Base-by-base conservation (phyloP, 64 coral and sea anemone species). In the Trachythela sp. region DNA sequence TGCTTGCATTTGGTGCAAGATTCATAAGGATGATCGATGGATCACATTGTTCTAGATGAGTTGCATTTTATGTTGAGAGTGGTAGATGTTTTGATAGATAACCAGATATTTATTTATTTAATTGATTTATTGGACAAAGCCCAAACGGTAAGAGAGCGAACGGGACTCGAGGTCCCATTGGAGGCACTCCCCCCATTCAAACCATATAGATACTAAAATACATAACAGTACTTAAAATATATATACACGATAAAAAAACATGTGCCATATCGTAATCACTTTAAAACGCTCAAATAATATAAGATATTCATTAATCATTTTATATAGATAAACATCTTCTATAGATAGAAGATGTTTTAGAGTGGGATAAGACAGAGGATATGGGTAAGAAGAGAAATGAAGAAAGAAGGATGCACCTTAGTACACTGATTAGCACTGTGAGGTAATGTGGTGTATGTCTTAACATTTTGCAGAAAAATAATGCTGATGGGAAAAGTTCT, bases 51-150 rank as follows among this genome's bases (percentile, higher is more conserved):
- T 41, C 7, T 90, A 40, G 89, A 90, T 85, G 89, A 90, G 50
- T 76, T 90, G 56, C 89, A 90, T 54, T 83, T 90, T 9, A 90
- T 90, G 89, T 77, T 90, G 4, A 84, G 89, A 85, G 83, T 90
- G 22, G 83, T 51, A 85, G 89, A 80, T 90, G 51, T 86, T 52
- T 86, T 86, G 30, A 86, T 56, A 10, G 32, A 87, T 31, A 91
- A 86, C 84, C 34, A 86, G 83, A n/a, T n/a, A n/a, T n/a, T n/a
- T n/a, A n/a, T n/a, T n/a, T n/a, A n/a, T n/a, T n/a, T n/a, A n/a
- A n/a, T n/a, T n/a, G n/a, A n/a, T n/a, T n/a, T n/a, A n/a, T n/a
- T n/a, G n/a, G n/a, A n/a, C n/a, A n/a, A n/a, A n/a, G n/a, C n/a
- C n/a, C n/a, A n/a, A n/a, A n/a, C n/a, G n/a, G n/a, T n/a, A n/a